phyloP scores from a whole-genome alignment of 2,797 vertebrate genomes.

The Euthynnus affinis region DNA sequence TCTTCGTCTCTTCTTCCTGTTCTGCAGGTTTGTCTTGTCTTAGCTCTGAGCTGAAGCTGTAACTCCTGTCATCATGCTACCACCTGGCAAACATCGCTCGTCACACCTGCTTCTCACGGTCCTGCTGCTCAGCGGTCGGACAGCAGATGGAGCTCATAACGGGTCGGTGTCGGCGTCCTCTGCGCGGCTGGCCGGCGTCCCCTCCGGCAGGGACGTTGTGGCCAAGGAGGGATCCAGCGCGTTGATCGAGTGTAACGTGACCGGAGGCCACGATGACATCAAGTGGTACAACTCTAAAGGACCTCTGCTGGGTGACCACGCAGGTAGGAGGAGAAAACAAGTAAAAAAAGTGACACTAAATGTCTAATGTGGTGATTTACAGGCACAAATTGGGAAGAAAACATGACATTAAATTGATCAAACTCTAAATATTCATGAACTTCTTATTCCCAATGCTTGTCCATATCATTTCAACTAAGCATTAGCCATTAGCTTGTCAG shows the following conservation, averaged over 20 bases:
- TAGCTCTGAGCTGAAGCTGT: conserved; percentile 28
- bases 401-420: too few species aligned
- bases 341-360: too few species aligned
- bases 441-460: too few species aligned
- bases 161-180: conserved; percentile 42
- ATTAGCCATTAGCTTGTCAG: not conserved
- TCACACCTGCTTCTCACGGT: conserved; percentile 11
- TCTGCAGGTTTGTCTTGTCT: conserved; percentile 66
- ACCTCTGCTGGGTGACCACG: conserved; percentile 74
- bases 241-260: conserved; percentile 91
- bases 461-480: not conserved
- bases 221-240: conserved; percentile 89
- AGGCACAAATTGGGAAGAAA: too few species aligned
- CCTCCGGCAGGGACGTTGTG: conserved; percentile 81
- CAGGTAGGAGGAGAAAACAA: conserved; percentile 82
- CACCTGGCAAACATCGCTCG: not conserved
- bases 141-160: conserved; percentile 30
- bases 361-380: too few species aligned
- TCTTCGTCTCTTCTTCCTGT: conserved; percentile 52
- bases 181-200: conserved; percentile 35
- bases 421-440: not conserved
- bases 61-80: conserved; percentile 33
- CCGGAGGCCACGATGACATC: conserved; percentile 76
- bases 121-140: conserved; percentile 42
- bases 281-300: conserved; percentile 93